phyloP scores from a whole-genome alignment of 1,140 invertebrate genomes.

The Eulimnadia texana region DNA sequence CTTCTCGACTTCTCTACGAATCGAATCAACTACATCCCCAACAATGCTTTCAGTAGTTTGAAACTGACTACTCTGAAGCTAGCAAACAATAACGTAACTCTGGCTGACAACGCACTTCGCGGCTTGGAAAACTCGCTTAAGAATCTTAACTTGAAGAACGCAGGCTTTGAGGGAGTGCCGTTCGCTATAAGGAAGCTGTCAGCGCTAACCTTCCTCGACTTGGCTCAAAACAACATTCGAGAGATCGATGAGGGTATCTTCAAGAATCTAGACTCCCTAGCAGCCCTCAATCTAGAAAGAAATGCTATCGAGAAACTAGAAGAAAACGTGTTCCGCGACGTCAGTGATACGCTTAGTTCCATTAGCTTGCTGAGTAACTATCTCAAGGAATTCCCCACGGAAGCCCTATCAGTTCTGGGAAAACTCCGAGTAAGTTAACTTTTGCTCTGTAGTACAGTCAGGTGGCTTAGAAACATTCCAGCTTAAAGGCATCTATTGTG shows the following conservation, averaged over 20 bases:
- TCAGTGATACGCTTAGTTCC: conserved; percentile 70
- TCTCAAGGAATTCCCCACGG: conserved; percentile 64
- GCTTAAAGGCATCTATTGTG: too few species aligned
- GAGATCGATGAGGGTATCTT: conserved; percentile 46
- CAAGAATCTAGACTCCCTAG: conserved; percentile 51
- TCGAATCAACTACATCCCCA: conserved; percentile 48
- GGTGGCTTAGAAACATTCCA: too few species aligned
- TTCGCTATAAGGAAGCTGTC: conserved; percentile 56
- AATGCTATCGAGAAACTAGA: conserved; percentile 68
- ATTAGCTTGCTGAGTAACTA: conserved; percentile 80
- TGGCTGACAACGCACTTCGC: conserved; percentile 47
- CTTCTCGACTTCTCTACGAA: conserved; percentile 82
- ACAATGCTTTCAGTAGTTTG: conserved; percentile 54
- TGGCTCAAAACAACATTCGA: conserved; percentile 74
- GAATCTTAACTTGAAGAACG: conserved; percentile 80
- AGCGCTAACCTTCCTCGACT: conserved; percentile 70
- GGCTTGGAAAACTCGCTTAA: conserved; percentile 68
- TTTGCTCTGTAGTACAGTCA: not conserved
- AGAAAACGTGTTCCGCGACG: conserved; percentile 57
- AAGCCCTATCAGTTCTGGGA: conserved; percentile 54
- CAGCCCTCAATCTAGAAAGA: conserved; percentile 74
- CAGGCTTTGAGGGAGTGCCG: conserved; percentile 59
- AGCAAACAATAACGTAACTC: conserved; percentile 71
- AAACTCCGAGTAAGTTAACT: conserved; percentile 53
- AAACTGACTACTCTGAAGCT: conserved; percentile 64